These are phyloP conservation scores for Drosophila neocordata DNA, from an alignment of 1,140 invertebrate species.

Conservation along the genomic window DNA sequence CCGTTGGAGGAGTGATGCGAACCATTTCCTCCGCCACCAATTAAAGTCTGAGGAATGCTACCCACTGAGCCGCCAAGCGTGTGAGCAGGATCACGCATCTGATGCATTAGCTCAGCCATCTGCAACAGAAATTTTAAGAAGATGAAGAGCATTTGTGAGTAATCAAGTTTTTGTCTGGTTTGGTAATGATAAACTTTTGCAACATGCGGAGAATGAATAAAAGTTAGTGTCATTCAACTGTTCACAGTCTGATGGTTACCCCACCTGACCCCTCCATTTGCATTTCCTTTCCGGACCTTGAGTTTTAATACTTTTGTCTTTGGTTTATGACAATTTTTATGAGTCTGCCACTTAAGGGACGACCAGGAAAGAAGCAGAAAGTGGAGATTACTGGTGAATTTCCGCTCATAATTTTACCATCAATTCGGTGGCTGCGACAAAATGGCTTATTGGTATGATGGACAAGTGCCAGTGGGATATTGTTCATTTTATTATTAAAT, in stretches of 20 bases:
- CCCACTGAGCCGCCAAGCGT: slow-evolving; percentile 81
- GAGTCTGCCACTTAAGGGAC: slow-evolving; percentile 47
- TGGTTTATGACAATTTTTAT: slow-evolving; percentile 64
- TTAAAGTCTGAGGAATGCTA: slow-evolving; percentile 79
- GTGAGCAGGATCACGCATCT: slow-evolving; percentile 81
- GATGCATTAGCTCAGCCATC: slow-evolving; percentile 83
- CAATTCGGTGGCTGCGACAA: slow-evolving; percentile 28
- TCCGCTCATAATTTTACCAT: slow-evolving; percentile 30
- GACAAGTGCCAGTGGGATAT: background rate
- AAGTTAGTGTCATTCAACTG: slow-evolving; percentile 17
- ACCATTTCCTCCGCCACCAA: slow-evolving; percentile 46
- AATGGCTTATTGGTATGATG: background rate
- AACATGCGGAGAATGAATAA: slow-evolving; percentile 40
- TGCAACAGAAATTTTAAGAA: slow-evolving; percentile 29
- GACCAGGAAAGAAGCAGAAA: background rate
- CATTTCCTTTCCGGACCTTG: slow-evolving; percentile 24
- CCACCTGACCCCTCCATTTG: background rate
- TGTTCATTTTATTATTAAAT: background rate
- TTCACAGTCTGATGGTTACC: slow-evolving; percentile 19
- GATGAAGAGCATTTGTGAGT: slow-evolving; percentile 10
- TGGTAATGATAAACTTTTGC: background rate
- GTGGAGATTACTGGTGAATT: slow-evolving; percentile 17
- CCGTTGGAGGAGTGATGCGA: slow-evolving; percentile 46
- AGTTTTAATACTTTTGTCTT: slow-evolving; percentile 53
- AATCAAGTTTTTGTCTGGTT: slow-evolving; percentile 9